Evolutionary conservation across 2,113 vertebrate genomes (phyloP).

Genomic region (Lethenteron reissneri): DNA sequence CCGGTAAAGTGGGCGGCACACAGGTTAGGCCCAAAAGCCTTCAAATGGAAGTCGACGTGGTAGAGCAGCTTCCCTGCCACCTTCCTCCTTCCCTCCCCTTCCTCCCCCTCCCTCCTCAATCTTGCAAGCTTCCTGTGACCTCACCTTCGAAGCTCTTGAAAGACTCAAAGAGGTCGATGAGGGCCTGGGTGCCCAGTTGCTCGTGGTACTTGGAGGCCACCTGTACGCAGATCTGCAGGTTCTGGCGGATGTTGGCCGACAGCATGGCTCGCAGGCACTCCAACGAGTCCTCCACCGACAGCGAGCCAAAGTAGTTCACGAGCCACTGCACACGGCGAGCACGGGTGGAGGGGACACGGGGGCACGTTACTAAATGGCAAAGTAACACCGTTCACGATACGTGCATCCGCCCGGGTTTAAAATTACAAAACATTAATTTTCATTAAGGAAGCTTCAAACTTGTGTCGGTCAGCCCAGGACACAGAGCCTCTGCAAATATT

Average conservation of each 20-base stretch:
- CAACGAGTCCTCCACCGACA: constrained; percentile 61
- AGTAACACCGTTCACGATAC: too few species aligned
- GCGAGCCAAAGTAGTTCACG: constrained; percentile 59
- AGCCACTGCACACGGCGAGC: constrained; percentile 34
- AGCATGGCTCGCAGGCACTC: constrained; percentile 66
- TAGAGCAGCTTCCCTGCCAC: too few species aligned
- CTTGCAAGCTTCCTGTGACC: constrained; percentile 6
- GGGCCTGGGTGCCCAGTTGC: constrained; percentile 49
- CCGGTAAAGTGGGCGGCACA: not conserved
- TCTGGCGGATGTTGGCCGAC: constrained; percentile 61
- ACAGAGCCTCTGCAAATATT: too few species aligned
- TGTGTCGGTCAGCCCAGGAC: too few species aligned
- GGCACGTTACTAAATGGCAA: too few species aligned
- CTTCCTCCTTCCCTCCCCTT: too few species aligned
- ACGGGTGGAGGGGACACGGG: too few species aligned
- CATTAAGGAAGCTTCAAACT: too few species aligned
- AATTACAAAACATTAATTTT: too few species aligned
- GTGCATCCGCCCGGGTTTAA: too few species aligned
- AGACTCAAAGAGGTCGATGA: constrained; percentile 75
- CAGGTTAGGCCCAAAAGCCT: not conserved
- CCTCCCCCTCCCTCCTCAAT: too few species aligned
- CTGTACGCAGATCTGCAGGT: constrained; percentile 62
- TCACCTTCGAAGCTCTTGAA: constrained; percentile 81
- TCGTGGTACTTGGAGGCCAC: constrained; percentile 75
- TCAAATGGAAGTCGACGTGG: too few species aligned